Evolutionary conservation across 2,113 vertebrate genomes (phyloP), one percentile per base, ranked within the genome.

Genomic region (Lethenteron reissneri): DNA sequence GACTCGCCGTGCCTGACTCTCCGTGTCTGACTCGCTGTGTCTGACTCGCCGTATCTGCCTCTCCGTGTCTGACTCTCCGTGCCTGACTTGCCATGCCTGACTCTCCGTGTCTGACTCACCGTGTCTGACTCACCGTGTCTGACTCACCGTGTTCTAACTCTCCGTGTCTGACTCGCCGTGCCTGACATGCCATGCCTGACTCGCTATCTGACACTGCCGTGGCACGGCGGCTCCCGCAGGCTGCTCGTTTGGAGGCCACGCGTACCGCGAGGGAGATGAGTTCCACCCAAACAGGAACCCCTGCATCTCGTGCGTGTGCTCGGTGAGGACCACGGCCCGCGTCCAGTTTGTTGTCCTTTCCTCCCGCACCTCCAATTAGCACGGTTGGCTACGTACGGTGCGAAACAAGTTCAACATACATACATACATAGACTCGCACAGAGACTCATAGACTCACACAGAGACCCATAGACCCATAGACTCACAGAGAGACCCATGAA

Each of bases 231-330:
- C 25, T 41, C 25, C 25, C 25, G 41, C 41, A 99, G 94, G 87
- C 57, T 99, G 94, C 75, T 79, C 88, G 77, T 92, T 97, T 74
- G 92, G 91, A 82, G 90, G 89, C 11, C 85, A 80, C 57, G 83
- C 87, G 73, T 89, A 92, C 81, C 84, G 78, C 76, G 92, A 99
- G 80, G 86, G 84, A 76, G 87, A 92, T 76, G 85, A 91, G 77
- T 96, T 99, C 79, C 83, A 82, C 74, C 90, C 90, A 4, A 88
- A 95, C 79, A 87, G 85, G 59, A 85, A 85, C 78, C 85, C 85
- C 72, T 99, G 94, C 75, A 85, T 84, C 79, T 89, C 80, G 78
- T 99, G 94, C 74, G 84, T 81, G 73, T 99, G 94, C 78, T 80
- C 85, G 72, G 94, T 99, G 82, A 95, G 88, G 88, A 80, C 76